Conservation (phyloP, 30 jellyfish, hydroid and myxozoan species). For the Hydractinia symbiolongicarpus region DNA sequence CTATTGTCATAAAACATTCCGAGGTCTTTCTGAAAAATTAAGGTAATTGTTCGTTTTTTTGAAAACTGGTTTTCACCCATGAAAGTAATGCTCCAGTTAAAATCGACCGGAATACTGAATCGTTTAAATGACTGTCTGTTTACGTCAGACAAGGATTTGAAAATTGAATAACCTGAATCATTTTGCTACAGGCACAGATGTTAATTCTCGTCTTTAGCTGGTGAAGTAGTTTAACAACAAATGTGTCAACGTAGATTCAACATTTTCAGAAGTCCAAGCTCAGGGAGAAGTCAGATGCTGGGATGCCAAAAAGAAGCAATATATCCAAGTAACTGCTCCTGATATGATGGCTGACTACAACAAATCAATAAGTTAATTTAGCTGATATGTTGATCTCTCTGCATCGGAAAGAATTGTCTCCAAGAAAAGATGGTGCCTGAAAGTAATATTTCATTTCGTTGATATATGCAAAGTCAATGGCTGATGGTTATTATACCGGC, state of each 20-base stretch:
- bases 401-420: slow-evolving; percentile 25
- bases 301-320: slow-evolving; percentile 41
- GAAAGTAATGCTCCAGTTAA: slow-evolving; percentile 37
- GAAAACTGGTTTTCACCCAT: not conserved
- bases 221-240: slow-evolving; percentile 49
- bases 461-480: slow-evolving; percentile 51
- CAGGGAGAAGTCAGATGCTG: slow-evolving; percentile 32
- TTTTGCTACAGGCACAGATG: slow-evolving; percentile 33
- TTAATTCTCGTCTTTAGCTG: slow-evolving; percentile 38
- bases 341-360: slow-evolving; percentile 43
- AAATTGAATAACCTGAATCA: slow-evolving; percentile 37
- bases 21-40: not conserved
- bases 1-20: not conserved
- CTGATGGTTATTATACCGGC: slow-evolving; percentile 51
- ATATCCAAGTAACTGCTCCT: slow-evolving; percentile 38
- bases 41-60: not conserved
- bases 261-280: slow-evolving; percentile 26
- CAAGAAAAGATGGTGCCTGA: slow-evolving; percentile 31
- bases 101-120: slow-evolving; percentile 45
- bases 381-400: slow-evolving; percentile 55
- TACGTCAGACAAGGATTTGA: slow-evolving; percentile 35
- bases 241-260: slow-evolving; percentile 42
- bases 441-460: slow-evolving; percentile 35
- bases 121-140: slow-evolving; percentile 48
- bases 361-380: slow-evolving; percentile 52